These are phyloP conservation scores for Malurus elegans DNA, from an alignment of 2,113 vertebrate genomes.

Conservation along the genomic window DNA sequence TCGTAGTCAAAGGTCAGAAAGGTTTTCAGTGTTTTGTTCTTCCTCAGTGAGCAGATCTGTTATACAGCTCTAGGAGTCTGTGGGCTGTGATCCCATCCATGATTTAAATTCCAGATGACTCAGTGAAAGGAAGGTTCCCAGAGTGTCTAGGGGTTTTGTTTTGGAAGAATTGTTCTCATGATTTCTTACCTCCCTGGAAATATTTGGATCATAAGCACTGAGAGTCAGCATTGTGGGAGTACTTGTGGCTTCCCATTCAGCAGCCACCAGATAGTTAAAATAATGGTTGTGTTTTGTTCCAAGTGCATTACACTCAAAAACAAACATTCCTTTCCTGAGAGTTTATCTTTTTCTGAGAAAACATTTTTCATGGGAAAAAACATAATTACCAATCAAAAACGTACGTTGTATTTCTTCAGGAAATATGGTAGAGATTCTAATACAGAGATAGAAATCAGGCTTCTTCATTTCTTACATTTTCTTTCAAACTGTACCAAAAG, in stretches of 20 bases:
- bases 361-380: not conserved
- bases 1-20: not conserved
- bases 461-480: not conserved
- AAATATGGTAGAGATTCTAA: not conserved
- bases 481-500: not conserved
- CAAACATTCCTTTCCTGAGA: not conserved
- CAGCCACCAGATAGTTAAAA: not conserved
- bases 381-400: not conserved
- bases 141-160: not conserved
- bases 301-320: not conserved
- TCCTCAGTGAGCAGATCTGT: not conserved
- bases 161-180: not conserved
- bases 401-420: not conserved
- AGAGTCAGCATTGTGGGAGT: not conserved
- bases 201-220: not conserved
- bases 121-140: not conserved
- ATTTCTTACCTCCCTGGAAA: not conserved
- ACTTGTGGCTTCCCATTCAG: not conserved
- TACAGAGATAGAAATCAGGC: not conserved
- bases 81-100: not conserved
- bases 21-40: not conserved
- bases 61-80: not conserved
- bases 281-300: not conserved
- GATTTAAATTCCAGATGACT: not conserved
- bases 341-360: not conserved